A percentile compares a stretch with the other conserved stretches of the same genome.
These are phyloP conservation scores for Apaloderma vittatum DNA, from an alignment of 2,113 vertebrate species.

Conservation along the genomic window DNA sequence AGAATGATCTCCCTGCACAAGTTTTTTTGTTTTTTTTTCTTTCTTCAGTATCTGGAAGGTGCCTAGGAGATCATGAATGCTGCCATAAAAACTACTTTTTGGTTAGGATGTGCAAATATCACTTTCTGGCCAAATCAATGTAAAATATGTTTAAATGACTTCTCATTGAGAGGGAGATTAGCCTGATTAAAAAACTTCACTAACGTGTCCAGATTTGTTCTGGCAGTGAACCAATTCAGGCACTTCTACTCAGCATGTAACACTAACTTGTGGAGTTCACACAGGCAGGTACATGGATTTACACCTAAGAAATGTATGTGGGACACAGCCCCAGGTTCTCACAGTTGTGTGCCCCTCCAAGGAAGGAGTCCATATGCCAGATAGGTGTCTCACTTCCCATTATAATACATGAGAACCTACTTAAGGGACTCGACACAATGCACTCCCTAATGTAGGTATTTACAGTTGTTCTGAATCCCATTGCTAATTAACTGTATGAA, in stretches of 20 bases:
- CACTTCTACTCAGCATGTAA: fast-evolving
- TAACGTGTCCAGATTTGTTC: background rate
- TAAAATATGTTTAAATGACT: background rate
- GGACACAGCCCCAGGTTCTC: background rate
- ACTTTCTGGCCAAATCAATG: background rate
- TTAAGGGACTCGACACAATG: background rate
- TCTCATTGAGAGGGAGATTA: background rate
- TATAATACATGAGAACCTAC: background rate
- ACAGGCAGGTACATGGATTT: background rate
- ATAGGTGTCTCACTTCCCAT: background rate
- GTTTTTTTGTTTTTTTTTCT: background rate
- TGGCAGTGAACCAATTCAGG: background rate
- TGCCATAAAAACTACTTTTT: background rate
- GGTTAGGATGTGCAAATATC: background rate
- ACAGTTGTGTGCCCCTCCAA: background rate
- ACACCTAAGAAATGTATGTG: background rate
- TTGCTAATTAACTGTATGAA: background rate
- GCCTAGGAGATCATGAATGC: background rate
- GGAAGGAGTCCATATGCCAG: background rate
- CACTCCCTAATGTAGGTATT: background rate
- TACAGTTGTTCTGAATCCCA: background rate
- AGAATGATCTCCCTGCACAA: background rate
- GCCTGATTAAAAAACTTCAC: background rate
- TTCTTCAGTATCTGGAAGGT: background rate
- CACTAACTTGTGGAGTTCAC: background rate